These are phyloP conservation scores for Drosophila mimica DNA, from an alignment of 2,888 invertebrate species.

Conservation along the genomic window DNA sequence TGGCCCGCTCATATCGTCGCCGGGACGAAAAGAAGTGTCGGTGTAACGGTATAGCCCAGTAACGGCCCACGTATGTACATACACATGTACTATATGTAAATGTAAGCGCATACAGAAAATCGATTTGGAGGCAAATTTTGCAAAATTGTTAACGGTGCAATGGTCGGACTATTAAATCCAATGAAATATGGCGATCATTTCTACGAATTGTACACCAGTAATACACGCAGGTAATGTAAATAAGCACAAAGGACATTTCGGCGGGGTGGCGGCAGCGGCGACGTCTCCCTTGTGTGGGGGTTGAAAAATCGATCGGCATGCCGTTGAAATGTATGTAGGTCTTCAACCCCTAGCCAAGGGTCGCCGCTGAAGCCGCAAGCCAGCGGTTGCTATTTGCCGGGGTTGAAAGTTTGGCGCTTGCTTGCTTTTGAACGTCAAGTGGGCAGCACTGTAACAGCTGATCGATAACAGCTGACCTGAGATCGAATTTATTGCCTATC, in stretches of 20 bases:
- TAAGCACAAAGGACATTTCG: slow-evolving; percentile 34
- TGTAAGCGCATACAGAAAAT: slow-evolving; percentile 58
- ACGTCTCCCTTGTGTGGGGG: slow-evolving; percentile 42
- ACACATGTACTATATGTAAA: slow-evolving; percentile 36
- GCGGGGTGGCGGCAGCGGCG: slow-evolving; percentile 29
- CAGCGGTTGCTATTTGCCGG: slow-evolving; percentile 18
- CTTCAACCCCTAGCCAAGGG: slow-evolving; percentile 66
- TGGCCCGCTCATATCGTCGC: slow-evolving; percentile 14
- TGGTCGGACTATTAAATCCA: slow-evolving; percentile 85
- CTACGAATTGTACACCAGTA: slow-evolving; percentile 84
- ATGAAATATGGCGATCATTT: slow-evolving; percentile 85
- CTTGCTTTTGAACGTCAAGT: slow-evolving; percentile 35
- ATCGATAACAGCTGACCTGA: slow-evolving; percentile 45
- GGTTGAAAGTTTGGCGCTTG: slow-evolving; percentile 64
- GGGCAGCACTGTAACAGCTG: slow-evolving; percentile 49
- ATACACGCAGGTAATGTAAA: slow-evolving; percentile 81
- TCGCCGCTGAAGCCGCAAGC: neutral
- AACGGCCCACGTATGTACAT: slow-evolving; percentile 48
- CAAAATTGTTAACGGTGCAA: slow-evolving; percentile 45
- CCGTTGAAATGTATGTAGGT: slow-evolving; percentile 58
- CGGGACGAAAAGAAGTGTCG: slow-evolving; percentile 26
- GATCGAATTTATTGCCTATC: slow-evolving; percentile 31
- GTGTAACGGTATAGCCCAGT: slow-evolving; percentile 52
- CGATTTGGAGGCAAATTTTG: slow-evolving; percentile 58
- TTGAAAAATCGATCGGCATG: slow-evolving; percentile 77